phyloP scores from a whole-genome alignment of 2,797 vertebrate genomes.

The Galago senegalensis region DNA sequence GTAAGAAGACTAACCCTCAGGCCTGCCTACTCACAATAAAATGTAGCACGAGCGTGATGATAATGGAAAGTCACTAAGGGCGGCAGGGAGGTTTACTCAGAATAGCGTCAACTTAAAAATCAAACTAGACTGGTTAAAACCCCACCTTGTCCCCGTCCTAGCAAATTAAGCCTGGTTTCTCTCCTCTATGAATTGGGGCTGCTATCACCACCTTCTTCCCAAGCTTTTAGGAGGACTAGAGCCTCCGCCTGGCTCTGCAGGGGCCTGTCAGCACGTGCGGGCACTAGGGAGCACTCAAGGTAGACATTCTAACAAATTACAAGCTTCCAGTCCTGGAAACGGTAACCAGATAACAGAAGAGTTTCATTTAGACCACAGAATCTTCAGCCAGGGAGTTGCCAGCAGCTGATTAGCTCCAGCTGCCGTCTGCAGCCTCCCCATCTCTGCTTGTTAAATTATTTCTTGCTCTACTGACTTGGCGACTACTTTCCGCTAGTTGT shows the following conservation, averaged over 20 bases:
- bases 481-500: not conserved
- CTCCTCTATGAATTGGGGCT: not conserved
- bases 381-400: not conserved
- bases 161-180: slow-evolving; percentile 13
- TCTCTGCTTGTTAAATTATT: not conserved
- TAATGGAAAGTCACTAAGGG: not conserved
- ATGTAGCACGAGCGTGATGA: not conserved
- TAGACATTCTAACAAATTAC: slow-evolving; percentile 24
- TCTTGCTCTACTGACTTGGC: not conserved
- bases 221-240: not conserved
- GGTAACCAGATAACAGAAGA: not conserved
- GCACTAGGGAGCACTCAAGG: not conserved
- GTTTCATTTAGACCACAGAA: slow-evolving; percentile 17
- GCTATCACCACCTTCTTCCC: not conserved
- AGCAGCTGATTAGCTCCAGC: not conserved
- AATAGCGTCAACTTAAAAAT: not conserved
- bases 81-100: not conserved
- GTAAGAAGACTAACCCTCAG: not conserved
- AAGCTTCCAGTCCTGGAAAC: not conserved
- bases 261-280: not conserved
- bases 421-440: not conserved
- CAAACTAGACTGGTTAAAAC: not conserved
- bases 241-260: not conserved
- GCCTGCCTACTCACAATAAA: not conserved
- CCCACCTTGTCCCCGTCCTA: not conserved